Base-by-base conservation (phyloP, 2,113 vertebrate genomes). In the Lucifuga dentata region DNA sequence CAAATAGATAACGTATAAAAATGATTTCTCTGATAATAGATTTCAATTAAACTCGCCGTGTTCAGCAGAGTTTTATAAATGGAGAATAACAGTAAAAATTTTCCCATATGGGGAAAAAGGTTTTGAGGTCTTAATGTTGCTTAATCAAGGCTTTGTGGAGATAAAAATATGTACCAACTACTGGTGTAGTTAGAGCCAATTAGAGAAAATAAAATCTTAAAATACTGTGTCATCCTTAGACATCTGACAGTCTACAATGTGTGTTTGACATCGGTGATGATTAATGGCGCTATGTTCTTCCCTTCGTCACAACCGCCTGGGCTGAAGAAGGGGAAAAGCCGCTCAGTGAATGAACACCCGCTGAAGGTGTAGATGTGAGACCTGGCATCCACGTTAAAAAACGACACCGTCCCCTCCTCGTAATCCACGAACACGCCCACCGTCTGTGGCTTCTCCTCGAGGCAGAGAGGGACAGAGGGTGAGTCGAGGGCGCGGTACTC, bases 401-500 rank as follows among this genome's bases (percentile, higher is more conserved):
- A 92, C 0, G 90, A 85, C 55, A 91, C 91, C 0, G 33, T 63
- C 1, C 90, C 81, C 6, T 60, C 56, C 44, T 90, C 58, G 1
- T 90, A 90, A 23, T 92, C 91, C 0, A 67, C 44, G 36, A 80
- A 90, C 58, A 92, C 86, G 2, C 87, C 91, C 0, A 92, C 39
- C 2, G n/a, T 76, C 70, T 59, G 44, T 0, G 82, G 89, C 32
- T 53, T 86, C 21, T 16, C 23, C 5, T 16, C n/a, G 0, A 79
- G 77, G 3, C 50, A 1, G 0, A 92, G 76, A 2, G 41, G 70
- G 8, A 90, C 48, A 0, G 91, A 88, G 0, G 88, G 83, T 0
- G 50, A 83, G 36, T 89, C 87, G 64, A 93, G 71, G 8, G 92
- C 92, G 3, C 88, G 76, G 41, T 94, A 94, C 62, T 90, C 81